A percentile compares a stretch with the other conserved stretches of the same genome.
phyloP scores from a whole-genome alignment of 2,888 invertebrate genomes.

The Phasia obesa region DNA sequence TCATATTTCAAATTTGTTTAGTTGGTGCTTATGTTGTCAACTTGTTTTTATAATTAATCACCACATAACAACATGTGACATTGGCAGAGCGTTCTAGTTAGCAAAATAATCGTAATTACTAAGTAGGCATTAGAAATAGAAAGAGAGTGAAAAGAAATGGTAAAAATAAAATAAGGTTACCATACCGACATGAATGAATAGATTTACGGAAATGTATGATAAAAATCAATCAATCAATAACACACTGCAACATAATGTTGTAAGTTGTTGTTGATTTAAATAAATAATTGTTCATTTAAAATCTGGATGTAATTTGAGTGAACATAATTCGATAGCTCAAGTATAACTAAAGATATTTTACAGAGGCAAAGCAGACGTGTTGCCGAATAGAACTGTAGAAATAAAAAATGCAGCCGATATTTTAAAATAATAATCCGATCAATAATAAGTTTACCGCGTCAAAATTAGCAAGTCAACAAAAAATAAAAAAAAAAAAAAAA shows the following conservation, averaged over 20 bases:
- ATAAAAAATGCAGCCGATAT: too few species aligned
- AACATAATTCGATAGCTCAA: too few species aligned
- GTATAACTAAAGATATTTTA: too few species aligned
- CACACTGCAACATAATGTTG: neutral
- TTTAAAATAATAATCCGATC: too few species aligned
- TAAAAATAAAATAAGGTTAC: slow-evolving; percentile 29
- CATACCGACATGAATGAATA: neutral
- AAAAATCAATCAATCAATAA: slow-evolving; percentile 35
- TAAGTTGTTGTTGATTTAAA: neutral
- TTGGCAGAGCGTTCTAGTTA: slow-evolving; percentile 68
- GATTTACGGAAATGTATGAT: neutral
- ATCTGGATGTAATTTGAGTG: too few species aligned
- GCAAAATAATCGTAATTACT: slow-evolving; percentile 40
- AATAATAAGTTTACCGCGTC: too few species aligned
- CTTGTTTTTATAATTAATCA: slow-evolving; percentile 25
- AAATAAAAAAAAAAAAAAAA: too few species aligned
- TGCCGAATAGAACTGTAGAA: too few species aligned
- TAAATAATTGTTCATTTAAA: too few species aligned
- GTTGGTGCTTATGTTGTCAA: slow-evolving; percentile 35
- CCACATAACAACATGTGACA: slow-evolving; percentile 67
- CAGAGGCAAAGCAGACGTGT: too few species aligned
- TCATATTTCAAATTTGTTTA: slow-evolving; percentile 56
- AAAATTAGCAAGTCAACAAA: too few species aligned
- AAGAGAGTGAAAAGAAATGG: slow-evolving; percentile 47
- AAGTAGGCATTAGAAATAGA: slow-evolving; percentile 29